A percentile compares a stretch with the other conserved stretches of the same genome.
These are phyloP conservation scores for Papilio polyxenes DNA, from an alignment of 1,140 invertebrate species.

Conservation along the genomic window DNA sequence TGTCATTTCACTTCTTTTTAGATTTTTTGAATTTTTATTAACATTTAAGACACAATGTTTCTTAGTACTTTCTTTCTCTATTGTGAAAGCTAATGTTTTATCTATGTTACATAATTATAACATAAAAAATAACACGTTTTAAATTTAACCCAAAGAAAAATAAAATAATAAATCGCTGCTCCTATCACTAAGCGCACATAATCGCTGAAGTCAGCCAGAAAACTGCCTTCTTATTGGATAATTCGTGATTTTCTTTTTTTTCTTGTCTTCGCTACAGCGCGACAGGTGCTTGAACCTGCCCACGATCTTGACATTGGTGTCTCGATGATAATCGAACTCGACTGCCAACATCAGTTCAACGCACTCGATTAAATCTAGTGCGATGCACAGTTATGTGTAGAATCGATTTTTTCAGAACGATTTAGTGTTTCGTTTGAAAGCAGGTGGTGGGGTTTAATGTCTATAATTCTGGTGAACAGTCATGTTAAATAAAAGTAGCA, in stretches of 20 bases:
- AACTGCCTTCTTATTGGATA: constrained; percentile 75
- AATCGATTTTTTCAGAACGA: constrained; percentile 52
- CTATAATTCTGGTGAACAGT: background rate
- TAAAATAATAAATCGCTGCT: constrained; percentile 41
- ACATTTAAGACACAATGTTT: too few relatives aligned
- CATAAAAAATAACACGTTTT: background rate
- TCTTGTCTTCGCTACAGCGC: constrained; percentile 34
- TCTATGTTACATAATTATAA: background rate
- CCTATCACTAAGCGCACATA: constrained; percentile 40
- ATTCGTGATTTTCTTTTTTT: constrained; percentile 77
- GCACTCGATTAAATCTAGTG: constrained; percentile 50
- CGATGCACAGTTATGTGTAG: constrained; percentile 49
- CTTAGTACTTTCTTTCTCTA: background rate
- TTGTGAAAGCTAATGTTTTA: background rate
- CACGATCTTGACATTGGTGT: constrained; percentile 72
- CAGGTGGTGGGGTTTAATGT: background rate
- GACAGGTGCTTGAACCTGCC: constrained; percentile 74
- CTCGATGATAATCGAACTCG: constrained; percentile 50
- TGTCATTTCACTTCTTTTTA: too few relatives aligned
- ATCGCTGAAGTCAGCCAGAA: constrained; percentile 58
- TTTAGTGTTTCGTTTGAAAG: constrained; percentile 28
- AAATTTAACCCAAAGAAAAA: background rate
- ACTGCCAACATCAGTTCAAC: constrained; percentile 51
- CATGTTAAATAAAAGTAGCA: constrained; percentile 28
- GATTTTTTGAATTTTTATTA: too few relatives aligned